Evolutionary conservation across 2,797 vertebrate species (phyloP), one percentile per base, ranked within the genome.

Genomic region (Ctenochaetus hawaiiensis): DNA sequence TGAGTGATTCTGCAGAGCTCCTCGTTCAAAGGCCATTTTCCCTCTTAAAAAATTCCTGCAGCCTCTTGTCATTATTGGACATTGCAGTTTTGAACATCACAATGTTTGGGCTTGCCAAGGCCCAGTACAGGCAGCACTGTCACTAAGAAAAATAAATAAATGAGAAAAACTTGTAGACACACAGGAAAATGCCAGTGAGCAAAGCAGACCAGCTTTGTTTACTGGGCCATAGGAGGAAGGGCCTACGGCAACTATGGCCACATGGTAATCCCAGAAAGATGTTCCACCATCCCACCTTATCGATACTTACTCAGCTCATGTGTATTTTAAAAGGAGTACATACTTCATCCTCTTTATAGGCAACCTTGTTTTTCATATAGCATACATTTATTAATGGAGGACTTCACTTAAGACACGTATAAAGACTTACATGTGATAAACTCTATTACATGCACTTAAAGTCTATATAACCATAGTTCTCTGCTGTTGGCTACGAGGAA

Each of bases 121-220:
- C n/a, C n/a, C n/a, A 30, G 5, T 30, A 30, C 30, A 30, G 30
- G 30, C 30, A 30, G 30, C 30, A 30, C 30, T 30, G 30, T 30
- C 30, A 30, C 4, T 3, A 30, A 4, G 30, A 30, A 30, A 30
- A 30, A 30, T 30, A 30, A 30, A 30, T 30, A 30, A 30, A 30
- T 30, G 30, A 30, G 30, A 30, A 30, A 30, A 30, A 30, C 30
- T 43, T 43, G 14, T 45, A 63, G 63, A 81, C 39, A 39, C 57
- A 75, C 44, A 81, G 70, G 61, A 71, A 68, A 54, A 53, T 67
- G 66, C 62, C 73, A 76, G 52, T 39, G 65, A 72, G 48, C 80
- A 39, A 72, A 66, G 82, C 75, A 69, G 80, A 79, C 68, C 76
- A 53, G 78, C 77, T 85, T 82, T 73, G 70, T 51, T 84, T 74